Percentiles rank a stretch among this genome's conserved stretches.
These are phyloP conservation scores for Actenoides hombroni DNA, from an alignment of 2,113 vertebrate genomes.

Conservation along the genomic window DNA sequence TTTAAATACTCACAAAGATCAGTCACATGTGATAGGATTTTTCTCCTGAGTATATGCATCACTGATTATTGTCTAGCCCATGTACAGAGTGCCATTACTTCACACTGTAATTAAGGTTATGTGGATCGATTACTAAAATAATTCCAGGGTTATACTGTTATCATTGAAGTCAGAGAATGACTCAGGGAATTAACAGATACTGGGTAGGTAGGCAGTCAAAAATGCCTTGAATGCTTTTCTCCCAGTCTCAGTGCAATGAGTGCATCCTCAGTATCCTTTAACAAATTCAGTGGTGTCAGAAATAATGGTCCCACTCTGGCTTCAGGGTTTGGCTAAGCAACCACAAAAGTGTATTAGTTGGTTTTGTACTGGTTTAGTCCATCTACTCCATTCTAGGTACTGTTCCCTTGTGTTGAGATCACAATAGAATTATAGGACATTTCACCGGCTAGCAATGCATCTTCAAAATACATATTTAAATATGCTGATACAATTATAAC, in stretches of 20 bases:
- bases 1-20: neutral
- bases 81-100: neutral
- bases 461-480: neutral
- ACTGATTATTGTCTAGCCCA: neutral
- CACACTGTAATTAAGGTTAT: neutral
- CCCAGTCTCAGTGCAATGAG: neutral
- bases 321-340: neutral
- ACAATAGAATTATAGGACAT: neutral
- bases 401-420: neutral
- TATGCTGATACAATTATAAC: neutral
- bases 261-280: neutral
- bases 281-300: neutral
- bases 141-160: neutral
- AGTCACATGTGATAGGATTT: neutral
- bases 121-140: conserved; percentile 32
- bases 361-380: neutral
- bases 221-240: neutral
- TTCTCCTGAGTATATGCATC: neutral
- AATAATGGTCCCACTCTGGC: neutral
- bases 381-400: neutral
- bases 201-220: neutral
- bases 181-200: neutral
- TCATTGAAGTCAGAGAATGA: neutral
- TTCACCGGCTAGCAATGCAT: neutral
- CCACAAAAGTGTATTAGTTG: neutral